Percentiles rank a stretch among this genome's conserved stretches.
Evolutionary conservation across 2,888 invertebrate species (phyloP).

Genomic region (Spicauda simplicius): DNA sequence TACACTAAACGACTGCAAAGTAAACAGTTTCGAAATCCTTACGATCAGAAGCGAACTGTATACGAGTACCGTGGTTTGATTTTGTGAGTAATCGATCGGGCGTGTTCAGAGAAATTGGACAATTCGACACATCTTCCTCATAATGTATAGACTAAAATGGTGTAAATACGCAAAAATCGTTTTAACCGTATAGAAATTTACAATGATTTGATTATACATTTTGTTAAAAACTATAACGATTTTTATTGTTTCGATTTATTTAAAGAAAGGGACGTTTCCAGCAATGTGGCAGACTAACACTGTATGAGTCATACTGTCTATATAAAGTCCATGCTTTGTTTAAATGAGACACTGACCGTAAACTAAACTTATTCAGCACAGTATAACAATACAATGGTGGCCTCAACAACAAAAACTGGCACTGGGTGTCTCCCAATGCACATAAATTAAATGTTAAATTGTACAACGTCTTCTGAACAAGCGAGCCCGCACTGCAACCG

Average conservation of each 20-base stretch:
- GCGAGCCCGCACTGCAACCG: background rate
- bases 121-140: background rate
- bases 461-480: background rate
- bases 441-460: background rate
- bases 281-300: no score
- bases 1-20: slow-evolving; percentile 43
- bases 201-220: background rate
- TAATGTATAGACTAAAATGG: no score
- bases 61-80: slow-evolving; percentile 7
- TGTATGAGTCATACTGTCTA: no score
- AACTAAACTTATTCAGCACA: no score
- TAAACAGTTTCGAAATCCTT: slow-evolving; percentile 28
- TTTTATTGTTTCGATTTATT: no score
- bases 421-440: background rate
- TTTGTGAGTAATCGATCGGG: background rate
- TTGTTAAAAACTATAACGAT: background rate
- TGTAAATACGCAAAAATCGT: no score
- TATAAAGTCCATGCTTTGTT: no score
- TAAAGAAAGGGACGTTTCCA: no score
- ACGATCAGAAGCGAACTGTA: slow-evolving; percentile 37
- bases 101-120: background rate
- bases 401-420: background rate
- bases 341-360: no score
- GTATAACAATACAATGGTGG: no score
- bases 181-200: no score